phyloP scores from a whole-genome alignment of 2,888 invertebrate species.

The Teleiodes luculella region DNA sequence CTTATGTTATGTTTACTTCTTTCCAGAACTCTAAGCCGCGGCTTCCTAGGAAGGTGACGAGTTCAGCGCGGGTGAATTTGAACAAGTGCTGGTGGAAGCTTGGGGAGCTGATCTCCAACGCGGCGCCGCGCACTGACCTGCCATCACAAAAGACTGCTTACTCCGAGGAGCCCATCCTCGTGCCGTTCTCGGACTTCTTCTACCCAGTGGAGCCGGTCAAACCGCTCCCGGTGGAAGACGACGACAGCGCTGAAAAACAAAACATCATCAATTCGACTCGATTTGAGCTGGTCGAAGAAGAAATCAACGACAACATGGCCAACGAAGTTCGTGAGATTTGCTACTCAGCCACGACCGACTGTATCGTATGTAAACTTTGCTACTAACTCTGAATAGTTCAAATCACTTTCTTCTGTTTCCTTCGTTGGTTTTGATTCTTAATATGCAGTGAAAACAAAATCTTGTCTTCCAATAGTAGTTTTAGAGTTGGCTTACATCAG shows the following conservation, averaged over 20 bases:
- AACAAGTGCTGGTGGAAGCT: conserved; percentile 82
- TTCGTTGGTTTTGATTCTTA: conserved; percentile 19
- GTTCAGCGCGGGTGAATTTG: conserved; percentile 80
- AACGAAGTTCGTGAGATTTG: conserved; percentile 79
- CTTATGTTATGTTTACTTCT: conserved; percentile 39
- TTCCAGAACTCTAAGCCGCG: conserved; percentile 78
- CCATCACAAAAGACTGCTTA: conserved; percentile 71
- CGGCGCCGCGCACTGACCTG: conserved; percentile 64
- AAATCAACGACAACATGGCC: conserved; percentile 77
- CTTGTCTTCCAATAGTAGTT: conserved; percentile 73
- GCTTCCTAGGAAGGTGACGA: conserved; percentile 76
- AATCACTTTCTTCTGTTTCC: conserved; percentile 31
- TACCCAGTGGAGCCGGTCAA: conserved; percentile 64
- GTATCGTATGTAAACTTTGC: conserved; percentile 71
- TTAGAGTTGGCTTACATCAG: conserved; percentile 50
- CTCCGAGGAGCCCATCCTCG: conserved; percentile 61
- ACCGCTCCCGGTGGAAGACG: conserved; percentile 61
- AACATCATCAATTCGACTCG: conserved; percentile 63
- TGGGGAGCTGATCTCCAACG: conserved; percentile 75
- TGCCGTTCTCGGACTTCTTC: conserved; percentile 66
- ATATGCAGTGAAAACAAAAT: conserved; percentile 75
- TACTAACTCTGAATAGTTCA: conserved; percentile 42
- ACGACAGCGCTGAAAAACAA: conserved; percentile 69
- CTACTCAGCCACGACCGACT: conserved; percentile 60
- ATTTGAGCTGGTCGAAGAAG: conserved; percentile 62